Evolutionary conservation across 2,888 invertebrate genomes (phyloP).

Genomic region (Colostygia pectinataria): DNA sequence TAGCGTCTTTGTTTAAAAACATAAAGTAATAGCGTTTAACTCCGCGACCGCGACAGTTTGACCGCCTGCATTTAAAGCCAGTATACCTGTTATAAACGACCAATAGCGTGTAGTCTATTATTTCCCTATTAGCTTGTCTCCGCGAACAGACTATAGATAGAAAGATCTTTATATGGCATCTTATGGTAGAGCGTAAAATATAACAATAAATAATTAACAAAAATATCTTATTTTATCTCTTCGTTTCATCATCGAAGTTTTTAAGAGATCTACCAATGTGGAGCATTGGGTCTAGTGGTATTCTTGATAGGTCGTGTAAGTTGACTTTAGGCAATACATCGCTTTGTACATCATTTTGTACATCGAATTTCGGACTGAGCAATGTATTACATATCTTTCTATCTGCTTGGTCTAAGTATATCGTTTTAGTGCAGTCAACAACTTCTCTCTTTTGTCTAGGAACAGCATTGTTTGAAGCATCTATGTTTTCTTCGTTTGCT

Average conservation of each 20-base stretch:
- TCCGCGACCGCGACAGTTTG: no score
- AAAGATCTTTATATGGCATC: conserved; percentile 8
- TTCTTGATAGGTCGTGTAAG: conserved; percentile 49
- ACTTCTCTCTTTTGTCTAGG: conserved; percentile 63
- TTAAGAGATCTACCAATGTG: conserved; percentile 65
- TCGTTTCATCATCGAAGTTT: conserved; percentile 51
- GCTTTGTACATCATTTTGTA: background rate
- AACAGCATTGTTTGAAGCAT: background rate
- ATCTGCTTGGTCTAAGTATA: conserved; percentile 51
- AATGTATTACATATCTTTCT: conserved; percentile 58
- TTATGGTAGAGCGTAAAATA: background rate
- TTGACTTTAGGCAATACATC: conserved; percentile 36
- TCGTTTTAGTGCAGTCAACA: conserved; percentile 59
- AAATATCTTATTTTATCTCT: conserved; percentile 25
- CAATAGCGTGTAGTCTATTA: no score
- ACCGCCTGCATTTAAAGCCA: no score
- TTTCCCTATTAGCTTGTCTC: no score
- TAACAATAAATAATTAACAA: conserved; percentile 37
- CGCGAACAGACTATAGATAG: no score
- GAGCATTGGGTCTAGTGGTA: conserved; percentile 52
- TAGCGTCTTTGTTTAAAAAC: no score
- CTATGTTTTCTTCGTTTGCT: conserved; percentile 2
- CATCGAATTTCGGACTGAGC: conserved; percentile 6
- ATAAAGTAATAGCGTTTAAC: no score
- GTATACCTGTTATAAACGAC: no score